Base-by-base conservation (phyloP, 2,888 invertebrate species). In the Volucella inanis region DNA sequence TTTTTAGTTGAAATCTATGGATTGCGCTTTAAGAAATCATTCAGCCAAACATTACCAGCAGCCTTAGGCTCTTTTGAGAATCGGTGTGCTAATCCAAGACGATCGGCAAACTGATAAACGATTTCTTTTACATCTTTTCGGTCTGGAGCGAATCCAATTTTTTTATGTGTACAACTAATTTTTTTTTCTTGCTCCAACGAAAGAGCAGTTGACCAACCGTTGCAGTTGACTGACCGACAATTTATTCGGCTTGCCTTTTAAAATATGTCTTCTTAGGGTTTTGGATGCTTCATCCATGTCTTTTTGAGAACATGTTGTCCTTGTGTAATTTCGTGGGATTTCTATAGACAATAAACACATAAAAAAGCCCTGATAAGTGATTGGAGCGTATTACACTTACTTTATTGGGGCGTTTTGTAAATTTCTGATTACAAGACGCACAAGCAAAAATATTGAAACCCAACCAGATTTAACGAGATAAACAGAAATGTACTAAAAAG, bases 11-110 rank as follows among this genome's bases (percentile, higher is more conserved):
- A 15, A 52, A 71, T 14, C 3, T 61, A 43, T 41, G 61, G 31
- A 61, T 71, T 71, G 0, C 54, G 45, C 39, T 15, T 54, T 15
- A 62, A 45, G 8, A 72, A 72, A 1, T 52, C 15, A 62, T 45
- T 62, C 2, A 54, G 54, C 62, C 52, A 54, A 54, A 62, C 62
- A 54, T 15, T 54, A n/a, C 45, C 62, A 54, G 72, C 62, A 6
- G 14, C 22, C 1, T 62, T 22, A 12, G 45, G 11, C 31, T 10
- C 11, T 15, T 52, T 38, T 10, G 43, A 45, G 15, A 62, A 62
- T 45, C 8, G 11, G 31, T 72, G 52, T 45, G 11, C 49, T 12
- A 62, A 1, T 31, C 50, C 50, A 50, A 71, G 61, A 50, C 22
- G n/a, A 12, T 71, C 14, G 11, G n/a, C 71, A 12, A 71, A 61